A percentile compares a stretch with the other conserved stretches of the same genome.
Evolutionary conservation across 2,888 invertebrate species (phyloP).

Genomic region (Nysson spinosus): DNA sequence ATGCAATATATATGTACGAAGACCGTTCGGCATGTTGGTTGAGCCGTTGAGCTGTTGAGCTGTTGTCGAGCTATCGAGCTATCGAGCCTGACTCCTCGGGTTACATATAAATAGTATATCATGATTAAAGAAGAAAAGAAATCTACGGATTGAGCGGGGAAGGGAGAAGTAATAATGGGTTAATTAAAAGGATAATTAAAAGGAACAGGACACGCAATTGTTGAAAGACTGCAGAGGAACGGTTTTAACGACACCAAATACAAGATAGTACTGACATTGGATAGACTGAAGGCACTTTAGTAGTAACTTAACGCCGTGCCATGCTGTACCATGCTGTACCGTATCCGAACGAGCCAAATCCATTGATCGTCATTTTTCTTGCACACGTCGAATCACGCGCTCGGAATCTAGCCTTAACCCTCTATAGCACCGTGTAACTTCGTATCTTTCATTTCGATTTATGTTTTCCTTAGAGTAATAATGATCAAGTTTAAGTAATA

Average conservation of each 20-base stretch:
- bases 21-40: constrained; percentile 73
- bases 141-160: too few species aligned
- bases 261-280: constrained; percentile 78
- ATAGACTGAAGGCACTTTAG: constrained; percentile 78
- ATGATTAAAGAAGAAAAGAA: constrained; percentile 23
- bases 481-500: too few species aligned
- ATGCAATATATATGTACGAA: constrained; percentile 74
- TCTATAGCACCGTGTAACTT: not conserved
- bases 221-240: constrained; percentile 75
- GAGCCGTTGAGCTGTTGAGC: constrained; percentile 67
- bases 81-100: constrained; percentile 61
- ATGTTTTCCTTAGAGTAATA: too few species aligned
- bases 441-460: not conserved
- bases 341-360: constrained; percentile 58
- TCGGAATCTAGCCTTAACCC: not conserved
- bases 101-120: constrained; percentile 40
- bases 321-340: constrained; percentile 61
- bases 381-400: not conserved
- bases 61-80: constrained; percentile 60
- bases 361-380: not conserved
- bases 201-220: constrained; percentile 68
- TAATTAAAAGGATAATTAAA: constrained; percentile 39
- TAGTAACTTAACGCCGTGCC: constrained; percentile 76
- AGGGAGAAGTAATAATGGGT: not conserved
- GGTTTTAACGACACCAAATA: constrained; percentile 78